Evolutionary conservation across 1,140 invertebrate genomes (phyloP).

Genomic region (Apis dorsata): DNA sequence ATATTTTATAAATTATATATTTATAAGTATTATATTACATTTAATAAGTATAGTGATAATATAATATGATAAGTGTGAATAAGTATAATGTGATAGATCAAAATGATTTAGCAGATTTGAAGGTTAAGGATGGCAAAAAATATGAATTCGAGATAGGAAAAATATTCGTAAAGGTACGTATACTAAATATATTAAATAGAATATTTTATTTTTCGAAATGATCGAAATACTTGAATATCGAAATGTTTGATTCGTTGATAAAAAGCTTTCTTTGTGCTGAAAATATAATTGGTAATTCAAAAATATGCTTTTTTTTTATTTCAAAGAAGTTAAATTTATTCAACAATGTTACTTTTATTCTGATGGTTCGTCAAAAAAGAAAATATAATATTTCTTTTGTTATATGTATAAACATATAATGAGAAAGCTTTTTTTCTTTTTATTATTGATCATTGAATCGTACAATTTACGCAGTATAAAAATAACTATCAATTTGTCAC

Average conservation of each 20-base stretch:
- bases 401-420: neutral
- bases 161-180: too few species aligned
- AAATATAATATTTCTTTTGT: neutral
- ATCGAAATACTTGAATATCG: too few species aligned
- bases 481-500: constrained; percentile 4
- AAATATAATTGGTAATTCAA: neutral
- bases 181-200: too few species aligned
- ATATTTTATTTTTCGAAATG: too few species aligned
- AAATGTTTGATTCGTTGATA: neutral
- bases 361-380: neutral
- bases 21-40: too few species aligned
- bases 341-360: neutral
- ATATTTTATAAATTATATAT: too few species aligned
- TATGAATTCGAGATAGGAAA: too few species aligned
- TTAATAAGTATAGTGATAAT: too few species aligned
- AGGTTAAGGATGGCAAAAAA: too few species aligned
- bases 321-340: neutral
- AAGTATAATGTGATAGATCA: too few species aligned
- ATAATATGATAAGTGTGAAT: too few species aligned
- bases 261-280: neutral
- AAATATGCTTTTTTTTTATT: neutral
- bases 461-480: neutral
- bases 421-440: neutral
- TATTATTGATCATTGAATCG: neutral
- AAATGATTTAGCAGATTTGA: too few species aligned